phyloP scores from a whole-genome alignment of 2,888 invertebrate genomes.

The Xestia sexstrigata region DNA sequence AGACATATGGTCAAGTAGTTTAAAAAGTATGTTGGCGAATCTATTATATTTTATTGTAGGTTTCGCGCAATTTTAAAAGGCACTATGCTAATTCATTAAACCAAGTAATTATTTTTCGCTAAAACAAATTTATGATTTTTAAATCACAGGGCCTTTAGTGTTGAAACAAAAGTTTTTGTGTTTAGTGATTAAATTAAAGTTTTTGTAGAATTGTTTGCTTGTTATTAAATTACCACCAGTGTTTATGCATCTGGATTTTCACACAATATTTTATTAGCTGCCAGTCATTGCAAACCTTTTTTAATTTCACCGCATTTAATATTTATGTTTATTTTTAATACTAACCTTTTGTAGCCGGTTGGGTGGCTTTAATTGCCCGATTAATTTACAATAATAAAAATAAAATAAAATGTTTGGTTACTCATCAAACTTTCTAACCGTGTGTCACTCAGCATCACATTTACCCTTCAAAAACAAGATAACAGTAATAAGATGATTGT shows the following conservation, averaged over 20 bases:
- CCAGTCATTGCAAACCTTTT: background rate
- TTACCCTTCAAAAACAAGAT: slow-evolving; percentile 68
- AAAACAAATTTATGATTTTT: slow-evolving; percentile 15
- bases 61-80: background rate
- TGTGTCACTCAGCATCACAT: slow-evolving; percentile 60
- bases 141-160: background rate
- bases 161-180: too few species aligned
- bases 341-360: too few species aligned
- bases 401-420: background rate
- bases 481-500: slow-evolving; percentile 75
- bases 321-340: background rate
- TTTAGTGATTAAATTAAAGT: background rate
- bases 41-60: background rate
- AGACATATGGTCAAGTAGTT: slow-evolving; percentile 67
- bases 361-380: background rate
- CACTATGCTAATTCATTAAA: background rate
- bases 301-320: background rate
- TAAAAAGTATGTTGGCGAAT: slow-evolving; percentile 47
- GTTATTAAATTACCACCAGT: slow-evolving; percentile 8
- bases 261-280: background rate
- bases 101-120: background rate
- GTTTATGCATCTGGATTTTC: background rate
- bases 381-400: background rate
- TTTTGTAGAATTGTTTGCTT: background rate
- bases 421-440: slow-evolving; percentile 35